phyloP scores from a whole-genome alignment of 2,888 invertebrate species.

The Apodemia hepburni region DNA sequence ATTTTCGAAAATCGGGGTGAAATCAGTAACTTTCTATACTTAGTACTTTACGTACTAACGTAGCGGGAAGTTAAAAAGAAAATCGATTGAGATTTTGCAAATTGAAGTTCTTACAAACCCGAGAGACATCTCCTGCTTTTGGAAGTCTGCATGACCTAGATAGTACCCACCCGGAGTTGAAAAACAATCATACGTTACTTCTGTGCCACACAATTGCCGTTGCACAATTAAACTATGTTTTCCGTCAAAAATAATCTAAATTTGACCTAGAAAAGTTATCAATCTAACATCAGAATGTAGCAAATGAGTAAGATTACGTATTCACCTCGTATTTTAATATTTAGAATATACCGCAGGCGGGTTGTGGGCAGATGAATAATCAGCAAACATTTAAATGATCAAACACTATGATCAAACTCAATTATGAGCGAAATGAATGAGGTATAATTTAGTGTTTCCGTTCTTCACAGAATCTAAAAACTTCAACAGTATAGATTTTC shows the following conservation, averaged over 20 bases:
- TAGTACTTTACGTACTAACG: no score
- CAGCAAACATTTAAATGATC: background rate
- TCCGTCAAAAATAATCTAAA: no score
- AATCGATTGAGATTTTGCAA: no score
- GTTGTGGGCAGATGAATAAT: constrained; percentile 9
- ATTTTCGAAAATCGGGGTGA: background rate
- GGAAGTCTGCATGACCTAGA: no score
- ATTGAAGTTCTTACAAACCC: no score
- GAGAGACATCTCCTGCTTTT: no score
- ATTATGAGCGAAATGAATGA: background rate
- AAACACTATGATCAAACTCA: background rate
- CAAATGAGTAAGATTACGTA: background rate
- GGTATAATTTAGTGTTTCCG: constrained; percentile 7
- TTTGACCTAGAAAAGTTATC: background rate
- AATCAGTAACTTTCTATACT: no score
- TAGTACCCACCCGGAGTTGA: no score
- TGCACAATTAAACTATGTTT: no score
- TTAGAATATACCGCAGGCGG: constrained; percentile 3
- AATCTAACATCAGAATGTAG: background rate
- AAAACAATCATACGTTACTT: no score
- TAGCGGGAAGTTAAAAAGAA: no score
- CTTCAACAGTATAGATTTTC: constrained; percentile 10
- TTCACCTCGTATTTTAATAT: constrained; percentile 1
- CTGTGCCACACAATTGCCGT: no score
- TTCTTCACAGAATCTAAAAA: background rate